phyloP scores from a whole-genome alignment of 2,113 vertebrate genomes.

The Antennarius striatus region DNA sequence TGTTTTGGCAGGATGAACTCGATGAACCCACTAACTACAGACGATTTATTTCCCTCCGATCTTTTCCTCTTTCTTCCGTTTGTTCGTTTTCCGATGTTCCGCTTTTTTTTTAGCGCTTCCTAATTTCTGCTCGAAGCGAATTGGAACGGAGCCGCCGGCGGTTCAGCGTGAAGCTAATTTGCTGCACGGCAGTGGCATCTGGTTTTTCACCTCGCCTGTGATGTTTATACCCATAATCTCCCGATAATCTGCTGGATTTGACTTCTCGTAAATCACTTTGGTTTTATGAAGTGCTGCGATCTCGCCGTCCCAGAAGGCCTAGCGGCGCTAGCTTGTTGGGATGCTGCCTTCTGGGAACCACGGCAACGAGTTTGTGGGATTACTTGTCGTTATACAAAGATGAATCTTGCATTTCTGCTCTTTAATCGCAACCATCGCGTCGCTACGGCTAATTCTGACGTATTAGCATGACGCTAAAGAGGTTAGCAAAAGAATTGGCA shows the following conservation, averaged over 20 bases:
- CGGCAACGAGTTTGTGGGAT: too few species aligned
- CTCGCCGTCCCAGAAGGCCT: conserved; percentile 36
- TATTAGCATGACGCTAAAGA: too few species aligned
- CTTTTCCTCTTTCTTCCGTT: conserved; percentile 26
- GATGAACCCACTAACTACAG: conserved; percentile 57
- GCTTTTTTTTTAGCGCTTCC: conserved; percentile 37
- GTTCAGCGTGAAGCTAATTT: conserved; percentile 23
- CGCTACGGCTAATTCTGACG: too few species aligned
- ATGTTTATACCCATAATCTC: conserved; percentile 43
- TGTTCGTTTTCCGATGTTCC: neutral
- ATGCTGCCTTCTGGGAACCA: neutral
- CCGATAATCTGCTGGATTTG: conserved; percentile 54
- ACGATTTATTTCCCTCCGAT: conserved; percentile 68
- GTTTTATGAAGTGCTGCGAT: conserved; percentile 47
- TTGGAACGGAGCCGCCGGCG: conserved; percentile 5
- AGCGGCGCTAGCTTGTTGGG: conserved; percentile 39
- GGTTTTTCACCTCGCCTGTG: conserved; percentile 45
- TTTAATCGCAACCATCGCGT: too few species aligned
- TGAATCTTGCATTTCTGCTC: too few species aligned
- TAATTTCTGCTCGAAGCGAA: conserved; percentile 27
- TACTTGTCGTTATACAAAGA: too few species aligned
- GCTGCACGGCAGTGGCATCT: conserved; percentile 32
- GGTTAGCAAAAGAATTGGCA: too few species aligned
- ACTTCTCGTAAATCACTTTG: conserved; percentile 48
- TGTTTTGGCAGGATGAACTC: conserved; percentile 67